A percentile compares a stretch with the other conserved stretches of the same genome.
These are phyloP conservation scores for Scaptomyza hsui DNA, from an alignment of 1,140 invertebrate species.

Conservation along the genomic window DNA sequence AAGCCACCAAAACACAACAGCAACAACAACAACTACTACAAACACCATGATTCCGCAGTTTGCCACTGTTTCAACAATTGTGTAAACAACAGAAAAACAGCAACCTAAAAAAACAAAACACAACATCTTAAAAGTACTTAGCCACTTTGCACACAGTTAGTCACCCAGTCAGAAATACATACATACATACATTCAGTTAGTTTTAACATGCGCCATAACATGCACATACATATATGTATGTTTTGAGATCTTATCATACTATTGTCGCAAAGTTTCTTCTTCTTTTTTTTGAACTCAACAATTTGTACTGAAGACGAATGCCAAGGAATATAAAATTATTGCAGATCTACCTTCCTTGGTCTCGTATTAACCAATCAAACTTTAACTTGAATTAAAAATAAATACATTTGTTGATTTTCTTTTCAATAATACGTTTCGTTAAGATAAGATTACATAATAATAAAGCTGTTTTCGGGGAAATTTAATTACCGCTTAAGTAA, in stretches of 20 bases:
- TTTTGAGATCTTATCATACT: slow-evolving; percentile 1
- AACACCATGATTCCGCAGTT: slow-evolving; percentile 56
- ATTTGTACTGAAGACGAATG: no score
- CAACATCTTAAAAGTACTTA: slow-evolving; percentile 19
- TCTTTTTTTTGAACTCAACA: neutral
- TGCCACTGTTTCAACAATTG: slow-evolving; percentile 64
- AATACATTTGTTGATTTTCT: neutral
- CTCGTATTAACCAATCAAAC: neutral
- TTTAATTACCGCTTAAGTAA: no score
- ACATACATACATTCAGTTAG: slow-evolving; percentile 5
- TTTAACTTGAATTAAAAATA: neutral
- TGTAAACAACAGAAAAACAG: slow-evolving; percentile 51
- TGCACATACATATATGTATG: slow-evolving; percentile 8
- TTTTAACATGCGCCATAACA: neutral
- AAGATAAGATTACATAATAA: neutral
- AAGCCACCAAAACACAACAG: slow-evolving; percentile 45
- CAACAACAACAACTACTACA: slow-evolving; percentile 26
- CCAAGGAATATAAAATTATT: no score
- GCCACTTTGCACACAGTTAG: slow-evolving; percentile 18
- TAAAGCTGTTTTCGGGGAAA: neutral
- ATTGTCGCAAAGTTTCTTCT: neutral
- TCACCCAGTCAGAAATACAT: neutral
- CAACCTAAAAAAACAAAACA: slow-evolving; percentile 26
- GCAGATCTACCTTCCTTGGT: no score
- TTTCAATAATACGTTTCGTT: no score